Conservation (phyloP, 2,888 invertebrate genomes). For the Drosophila histrio region DNA sequence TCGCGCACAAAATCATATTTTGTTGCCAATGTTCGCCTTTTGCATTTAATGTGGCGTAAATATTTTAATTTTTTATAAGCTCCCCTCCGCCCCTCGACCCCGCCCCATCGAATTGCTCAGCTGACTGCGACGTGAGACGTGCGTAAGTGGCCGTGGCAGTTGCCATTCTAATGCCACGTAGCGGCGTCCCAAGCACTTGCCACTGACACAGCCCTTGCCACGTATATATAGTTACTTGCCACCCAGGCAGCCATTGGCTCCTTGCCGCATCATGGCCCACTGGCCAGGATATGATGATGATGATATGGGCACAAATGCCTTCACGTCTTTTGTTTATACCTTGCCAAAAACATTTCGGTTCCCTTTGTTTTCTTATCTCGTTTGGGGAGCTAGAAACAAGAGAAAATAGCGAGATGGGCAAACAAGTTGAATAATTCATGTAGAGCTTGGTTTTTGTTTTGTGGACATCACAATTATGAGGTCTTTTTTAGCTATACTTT, state of each 20-base stretch:
- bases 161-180: constrained; percentile 80
- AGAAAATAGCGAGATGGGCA: background rate
- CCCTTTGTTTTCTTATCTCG: constrained; percentile 7
- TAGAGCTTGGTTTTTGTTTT: background rate
- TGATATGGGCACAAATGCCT: constrained; percentile 39
- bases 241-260: background rate
- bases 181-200: constrained; percentile 45
- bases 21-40: constrained; percentile 59
- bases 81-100: background rate
- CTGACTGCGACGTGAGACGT: constrained; percentile 62
- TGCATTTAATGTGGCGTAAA: constrained; percentile 81
- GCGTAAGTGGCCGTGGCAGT: constrained; percentile 79
- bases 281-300: too few species aligned
- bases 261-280: constrained; percentile 31
- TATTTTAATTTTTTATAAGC: constrained; percentile 80
- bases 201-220: constrained; percentile 13
- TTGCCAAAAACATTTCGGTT: constrained; percentile 20
- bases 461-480: too few species aligned
- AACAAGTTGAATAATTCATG: background rate
- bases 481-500: too few species aligned
- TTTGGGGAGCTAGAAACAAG: background rate
- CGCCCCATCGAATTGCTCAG: background rate
- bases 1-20: constrained; percentile 74
- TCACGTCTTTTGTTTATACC: constrained; percentile 50
- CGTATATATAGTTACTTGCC: background rate